Conservation (phyloP, 1,140 invertebrate genomes). For the Pachypsylla venusta region DNA sequence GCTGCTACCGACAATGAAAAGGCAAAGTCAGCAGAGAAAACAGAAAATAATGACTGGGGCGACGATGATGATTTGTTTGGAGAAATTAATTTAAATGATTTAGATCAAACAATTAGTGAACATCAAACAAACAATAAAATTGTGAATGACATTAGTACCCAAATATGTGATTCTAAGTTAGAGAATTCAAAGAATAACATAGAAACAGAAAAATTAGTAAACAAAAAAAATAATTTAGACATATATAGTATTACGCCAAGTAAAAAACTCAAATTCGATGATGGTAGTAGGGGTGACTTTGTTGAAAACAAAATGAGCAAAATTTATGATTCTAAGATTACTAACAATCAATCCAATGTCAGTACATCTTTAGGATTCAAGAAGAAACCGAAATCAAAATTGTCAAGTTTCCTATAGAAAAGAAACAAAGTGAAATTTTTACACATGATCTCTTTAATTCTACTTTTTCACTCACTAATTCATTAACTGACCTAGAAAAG, state of each 20-base stretch:
- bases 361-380: neutral
- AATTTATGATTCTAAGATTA: too few species aligned
- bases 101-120: neutral
- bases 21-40: neutral
- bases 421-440: neutral
- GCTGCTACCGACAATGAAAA: neutral
- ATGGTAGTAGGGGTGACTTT: neutral
- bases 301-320: too few species aligned
- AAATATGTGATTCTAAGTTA: neutral
- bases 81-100: neutral
- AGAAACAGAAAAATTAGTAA: neutral
- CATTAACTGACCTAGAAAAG: neutral
- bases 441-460: neutral
- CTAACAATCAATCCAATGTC: neutral
- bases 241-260: neutral
- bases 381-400: constrained; percentile 5
- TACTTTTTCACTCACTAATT: neutral
- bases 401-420: neutral
- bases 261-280: neutral
- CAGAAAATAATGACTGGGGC: neutral
- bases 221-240: neutral
- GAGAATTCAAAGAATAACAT: neutral
- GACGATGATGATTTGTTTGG: constrained; percentile 2
- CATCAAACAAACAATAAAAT: neutral
- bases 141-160: neutral